Evolutionary conservation across 2,113 vertebrate species (phyloP).

Genomic region (Ictalurus furcatus): DNA sequence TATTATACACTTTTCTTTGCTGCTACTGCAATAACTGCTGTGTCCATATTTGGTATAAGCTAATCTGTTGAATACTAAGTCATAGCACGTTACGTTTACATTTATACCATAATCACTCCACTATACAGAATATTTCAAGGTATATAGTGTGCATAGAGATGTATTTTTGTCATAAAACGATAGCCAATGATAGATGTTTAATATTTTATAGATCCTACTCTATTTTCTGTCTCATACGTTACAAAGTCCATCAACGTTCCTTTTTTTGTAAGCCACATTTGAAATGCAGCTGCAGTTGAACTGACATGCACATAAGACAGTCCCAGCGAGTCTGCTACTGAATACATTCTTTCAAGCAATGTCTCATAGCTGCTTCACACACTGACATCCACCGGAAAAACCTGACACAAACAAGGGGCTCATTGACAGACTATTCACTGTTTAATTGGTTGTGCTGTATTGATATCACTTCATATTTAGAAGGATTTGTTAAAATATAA

Average conservation of each 20-base stretch:
- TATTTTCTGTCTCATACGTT: not conserved
- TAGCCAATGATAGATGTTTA: not conserved
- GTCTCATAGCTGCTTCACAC: constrained; percentile 17
- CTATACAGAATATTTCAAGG: not conserved
- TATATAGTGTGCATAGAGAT: not conserved
- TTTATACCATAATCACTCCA: no score
- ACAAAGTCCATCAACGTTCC: not conserved
- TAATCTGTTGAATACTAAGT: no score
- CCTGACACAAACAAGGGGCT: constrained; percentile 20
- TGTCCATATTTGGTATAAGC: no score
- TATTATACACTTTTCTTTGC: no score
- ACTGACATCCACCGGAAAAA: constrained; percentile 22
- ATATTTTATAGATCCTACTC: constrained; percentile 13
- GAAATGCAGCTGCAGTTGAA: constrained; percentile 33
- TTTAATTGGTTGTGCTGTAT: constrained; percentile 18
- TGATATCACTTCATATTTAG: constrained; percentile 12
- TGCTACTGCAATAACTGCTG: no score
- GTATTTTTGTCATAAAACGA: not conserved
- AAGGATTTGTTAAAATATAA: constrained; percentile 18
- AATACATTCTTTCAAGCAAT: constrained; percentile 11
- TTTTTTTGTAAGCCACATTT: not conserved
- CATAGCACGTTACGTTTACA: no score
- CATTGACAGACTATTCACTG: constrained; percentile 18
- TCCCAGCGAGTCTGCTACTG: constrained; percentile 19
- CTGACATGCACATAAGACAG: constrained; percentile 26